Evolutionary conservation across 2,888 invertebrate genomes (phyloP).

Genomic region (Cataglyphis rosenhaueri): DNA sequence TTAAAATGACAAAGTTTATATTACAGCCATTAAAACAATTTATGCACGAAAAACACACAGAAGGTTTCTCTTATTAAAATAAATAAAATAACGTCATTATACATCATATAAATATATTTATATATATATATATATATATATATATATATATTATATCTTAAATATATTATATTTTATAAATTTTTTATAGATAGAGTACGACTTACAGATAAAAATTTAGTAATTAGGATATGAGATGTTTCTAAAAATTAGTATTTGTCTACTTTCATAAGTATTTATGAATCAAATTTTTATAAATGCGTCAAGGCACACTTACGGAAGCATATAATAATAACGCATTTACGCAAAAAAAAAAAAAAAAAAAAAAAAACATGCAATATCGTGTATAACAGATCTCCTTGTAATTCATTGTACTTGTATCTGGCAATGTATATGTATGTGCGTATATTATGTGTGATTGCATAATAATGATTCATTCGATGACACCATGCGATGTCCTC

Average conservation of each 20-base stretch:
- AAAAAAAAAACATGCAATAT: not conserved
- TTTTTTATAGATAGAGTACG: not conserved
- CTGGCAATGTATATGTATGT: not conserved
- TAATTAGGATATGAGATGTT: not conserved
- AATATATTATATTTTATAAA: too few relatives aligned
- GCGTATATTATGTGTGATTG: slow-evolving; percentile 36
- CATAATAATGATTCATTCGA: slow-evolving; percentile 68
- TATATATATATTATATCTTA: not conserved
- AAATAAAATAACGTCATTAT: not conserved
- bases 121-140: too few relatives aligned
- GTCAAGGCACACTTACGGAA: slow-evolving; percentile 3
- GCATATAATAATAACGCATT: not conserved
- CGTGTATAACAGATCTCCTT: slow-evolving; percentile 8
- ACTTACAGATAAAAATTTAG: not conserved
- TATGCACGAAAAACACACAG: not conserved
- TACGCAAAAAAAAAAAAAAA: not conserved
- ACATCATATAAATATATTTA: not conserved
- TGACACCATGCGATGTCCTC: slow-evolving; percentile 67
- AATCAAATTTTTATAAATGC: not conserved
- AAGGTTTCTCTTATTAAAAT: not conserved
- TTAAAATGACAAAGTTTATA: not conserved
- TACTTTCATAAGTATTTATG: not conserved
- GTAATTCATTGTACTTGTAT: slow-evolving; percentile 15
- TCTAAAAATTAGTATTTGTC: not conserved
- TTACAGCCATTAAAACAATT: not conserved